Evolutionary conservation across 2,797 vertebrate genomes (phyloP).

Genomic region (Sitta carolinensis): DNA sequence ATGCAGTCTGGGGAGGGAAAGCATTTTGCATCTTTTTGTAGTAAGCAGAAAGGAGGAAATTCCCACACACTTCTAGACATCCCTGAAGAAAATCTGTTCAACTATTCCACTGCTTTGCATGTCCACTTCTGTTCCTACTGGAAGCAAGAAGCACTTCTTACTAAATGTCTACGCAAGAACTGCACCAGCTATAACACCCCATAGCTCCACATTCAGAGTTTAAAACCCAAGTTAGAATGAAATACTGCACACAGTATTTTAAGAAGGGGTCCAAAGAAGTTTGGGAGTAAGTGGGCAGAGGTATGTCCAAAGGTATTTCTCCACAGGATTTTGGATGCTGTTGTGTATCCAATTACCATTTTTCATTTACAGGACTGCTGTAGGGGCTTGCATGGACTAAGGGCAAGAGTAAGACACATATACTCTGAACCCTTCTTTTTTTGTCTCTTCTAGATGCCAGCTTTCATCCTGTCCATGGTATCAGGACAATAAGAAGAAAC

Average conservation of each 20-base stretch:
- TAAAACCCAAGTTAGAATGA: not conserved
- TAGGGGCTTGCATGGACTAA: not conserved
- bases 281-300: not conserved
- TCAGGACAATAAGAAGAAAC: not conserved
- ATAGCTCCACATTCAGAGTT: not conserved
- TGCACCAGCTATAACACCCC: not conserved
- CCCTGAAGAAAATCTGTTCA: not conserved
- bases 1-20: not conserved
- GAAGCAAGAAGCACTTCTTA: not conserved
- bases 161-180: not conserved
- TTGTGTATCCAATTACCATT: not conserved
- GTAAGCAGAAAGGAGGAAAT: not conserved
- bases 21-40: not conserved
- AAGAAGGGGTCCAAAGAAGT: not conserved
- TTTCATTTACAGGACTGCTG: not conserved
- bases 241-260: not conserved
- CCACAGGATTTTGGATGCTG: not conserved
- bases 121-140: not conserved
- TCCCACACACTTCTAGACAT: not conserved
- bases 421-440: not conserved
- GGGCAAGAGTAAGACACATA: not conserved
- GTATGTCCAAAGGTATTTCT: not conserved
- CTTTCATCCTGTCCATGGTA: not conserved
- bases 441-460: not conserved
- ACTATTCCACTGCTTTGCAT: not conserved